A percentile compares a stretch with the other conserved stretches of the same genome.
These are phyloP conservation scores for Hydrolagus colliei DNA, from an alignment of 2,797 vertebrate species.

Conservation along the genomic window DNA sequence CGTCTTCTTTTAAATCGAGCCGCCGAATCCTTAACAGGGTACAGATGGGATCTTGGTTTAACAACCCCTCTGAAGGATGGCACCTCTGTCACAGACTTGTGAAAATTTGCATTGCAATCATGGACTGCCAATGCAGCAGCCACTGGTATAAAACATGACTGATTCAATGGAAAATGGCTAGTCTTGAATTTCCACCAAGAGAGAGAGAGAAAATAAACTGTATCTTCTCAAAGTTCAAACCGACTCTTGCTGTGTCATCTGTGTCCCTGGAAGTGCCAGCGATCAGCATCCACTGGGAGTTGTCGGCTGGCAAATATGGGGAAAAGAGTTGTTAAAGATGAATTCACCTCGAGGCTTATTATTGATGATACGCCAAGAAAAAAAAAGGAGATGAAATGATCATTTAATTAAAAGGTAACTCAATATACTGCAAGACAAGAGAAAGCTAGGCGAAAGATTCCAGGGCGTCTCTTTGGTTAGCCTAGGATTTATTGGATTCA, in stretches of 20 bases:
- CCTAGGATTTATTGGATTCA: background rate
- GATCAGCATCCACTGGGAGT: background rate
- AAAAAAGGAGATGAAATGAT: background rate
- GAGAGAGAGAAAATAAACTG: too few species aligned
- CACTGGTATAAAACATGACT: background rate
- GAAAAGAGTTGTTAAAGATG: background rate
- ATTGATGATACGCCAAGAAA: background rate
- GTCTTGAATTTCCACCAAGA: background rate
- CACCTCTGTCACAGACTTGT: background rate
- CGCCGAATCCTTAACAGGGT: too few species aligned
- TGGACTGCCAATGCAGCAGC: background rate
- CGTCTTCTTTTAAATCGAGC: too few species aligned
- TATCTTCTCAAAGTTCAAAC: too few species aligned
- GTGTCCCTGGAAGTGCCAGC: background rate
- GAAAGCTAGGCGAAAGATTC: background rate
- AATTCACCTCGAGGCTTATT: background rate
- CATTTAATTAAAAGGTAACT: background rate
- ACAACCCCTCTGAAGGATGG: too few species aligned
- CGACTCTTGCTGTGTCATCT: too few species aligned
- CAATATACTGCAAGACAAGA: background rate
- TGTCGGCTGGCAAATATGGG: too few species aligned
- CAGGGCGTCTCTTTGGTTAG: background rate
- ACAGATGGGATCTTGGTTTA: too few species aligned
- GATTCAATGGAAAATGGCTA: background rate
- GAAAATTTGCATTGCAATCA: background rate